Evolutionary conservation across 2,113 vertebrate species (phyloP).

Genomic region (Leucopternis melanops): DNA sequence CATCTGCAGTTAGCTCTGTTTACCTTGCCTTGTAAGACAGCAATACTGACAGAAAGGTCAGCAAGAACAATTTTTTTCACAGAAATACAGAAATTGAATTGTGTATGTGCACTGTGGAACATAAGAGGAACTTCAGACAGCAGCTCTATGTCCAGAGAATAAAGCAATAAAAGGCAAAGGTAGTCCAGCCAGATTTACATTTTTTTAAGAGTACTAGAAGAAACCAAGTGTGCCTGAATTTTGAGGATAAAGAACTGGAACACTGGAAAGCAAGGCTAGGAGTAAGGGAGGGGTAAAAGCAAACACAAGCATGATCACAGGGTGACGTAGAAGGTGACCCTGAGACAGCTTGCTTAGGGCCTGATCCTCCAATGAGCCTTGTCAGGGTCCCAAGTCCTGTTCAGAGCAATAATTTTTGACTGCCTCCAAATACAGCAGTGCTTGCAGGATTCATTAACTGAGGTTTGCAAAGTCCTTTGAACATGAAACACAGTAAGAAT

Average conservation of each 20-base stretch:
- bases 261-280: background rate
- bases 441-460: background rate
- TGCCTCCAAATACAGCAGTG: background rate
- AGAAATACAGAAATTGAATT: background rate
- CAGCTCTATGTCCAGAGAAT: background rate
- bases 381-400: background rate
- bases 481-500: background rate
- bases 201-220: background rate
- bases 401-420: background rate
- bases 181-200: background rate
- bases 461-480: conserved; percentile 8
- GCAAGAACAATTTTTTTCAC: background rate
- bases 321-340: background rate
- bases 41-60: background rate
- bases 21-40: background rate
- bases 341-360: background rate
- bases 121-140: background rate
- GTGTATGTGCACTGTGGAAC: background rate
- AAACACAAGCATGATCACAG: background rate
- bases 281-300: background rate
- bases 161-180: background rate
- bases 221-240: background rate
- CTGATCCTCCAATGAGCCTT: background rate
- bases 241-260: background rate
- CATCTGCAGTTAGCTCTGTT: background rate